Conservation (phyloP, 2,888 invertebrate species). For the Sminthurides aquaticus region DNA sequence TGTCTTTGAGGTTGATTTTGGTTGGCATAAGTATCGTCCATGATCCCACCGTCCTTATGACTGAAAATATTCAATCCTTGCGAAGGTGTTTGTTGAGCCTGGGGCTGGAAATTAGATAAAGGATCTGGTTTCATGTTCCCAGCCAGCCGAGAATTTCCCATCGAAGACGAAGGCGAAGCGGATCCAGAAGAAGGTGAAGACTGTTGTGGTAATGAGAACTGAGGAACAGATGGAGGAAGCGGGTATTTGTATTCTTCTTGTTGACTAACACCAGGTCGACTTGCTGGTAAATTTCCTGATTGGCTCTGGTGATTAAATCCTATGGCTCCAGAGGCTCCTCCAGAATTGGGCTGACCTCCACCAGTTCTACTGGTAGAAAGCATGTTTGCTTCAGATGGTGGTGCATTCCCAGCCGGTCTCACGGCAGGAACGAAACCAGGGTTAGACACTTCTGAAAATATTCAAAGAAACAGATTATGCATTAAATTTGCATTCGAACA, state of each 20-base stretch:
- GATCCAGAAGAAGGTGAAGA: constrained; percentile 24
- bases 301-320: too few relatives aligned
- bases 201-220: too few relatives aligned
- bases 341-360: too few relatives aligned
- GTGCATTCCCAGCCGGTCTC: too few relatives aligned
- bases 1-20: constrained; percentile 26
- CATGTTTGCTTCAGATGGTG: too few relatives aligned
- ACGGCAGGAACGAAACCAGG: too few relatives aligned
- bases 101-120: not conserved
- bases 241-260: constrained; percentile 14
- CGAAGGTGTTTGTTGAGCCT: constrained; percentile 4
- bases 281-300: too few relatives aligned
- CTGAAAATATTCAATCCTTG: constrained; percentile 30
- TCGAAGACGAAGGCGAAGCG: not conserved
- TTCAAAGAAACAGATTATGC: too few relatives aligned
- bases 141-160: not conserved
- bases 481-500: too few relatives aligned
- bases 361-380: too few relatives aligned
- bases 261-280: constrained; percentile 12
- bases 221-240: constrained; percentile 17
- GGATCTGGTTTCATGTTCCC: constrained; percentile 7
- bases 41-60: constrained; percentile 34
- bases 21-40: constrained; percentile 35
- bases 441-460: too few relatives aligned
- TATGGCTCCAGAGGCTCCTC: too few relatives aligned